Evolutionary conservation across 2,113 vertebrate genomes (phyloP), one percentile per base, ranked within the genome.

Genomic region (Microtus montanus): DNA sequence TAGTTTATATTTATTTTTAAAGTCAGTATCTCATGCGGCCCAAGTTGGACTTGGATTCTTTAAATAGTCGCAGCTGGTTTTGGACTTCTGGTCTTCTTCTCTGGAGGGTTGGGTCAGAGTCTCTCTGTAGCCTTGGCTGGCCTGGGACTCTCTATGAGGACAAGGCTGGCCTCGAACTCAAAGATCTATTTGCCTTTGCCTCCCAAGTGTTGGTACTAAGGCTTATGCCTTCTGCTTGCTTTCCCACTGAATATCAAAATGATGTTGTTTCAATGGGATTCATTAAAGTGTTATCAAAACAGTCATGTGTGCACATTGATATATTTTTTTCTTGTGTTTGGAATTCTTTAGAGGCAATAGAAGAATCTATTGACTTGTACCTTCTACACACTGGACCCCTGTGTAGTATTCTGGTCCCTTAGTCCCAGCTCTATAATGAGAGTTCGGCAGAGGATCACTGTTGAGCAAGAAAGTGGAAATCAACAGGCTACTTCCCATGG

Each of bases 191-290:
- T 80, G 33, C 9, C 33, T 58, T 35, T 58, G 52, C 5, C 13
- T 80, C 52, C 9, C 4, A 12, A 58, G 33, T 22, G 9, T 35
- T 80, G 52, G 52, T 17, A 54, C 54, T 54, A 80, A 80, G 49
- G 33, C 26, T 14, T 77, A 24, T 15, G 38, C 9, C 15, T 26
- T n/a, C n/a, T n/a, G n/a, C n/a, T n/a, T n/a, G n/a, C n/a, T n/a
- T n/a, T n/a, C n/a, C n/a, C n/a, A n/a, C n/a, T n/a, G n/a, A n/a
- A n/a, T n/a, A n/a, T n/a, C n/a, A n/a, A n/a, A n/a, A n/a, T 61
- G 77, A 64, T 15, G 49, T 7, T 74, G 77, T 79, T 88, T 95
- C 89, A 95, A 0, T 91, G 91, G 96, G 82, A 95, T 28, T 93
- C 78, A 88, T 95, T 93, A 92, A 87, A 87, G 64, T 64, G n/a